These are phyloP conservation scores for Helleia helle DNA, from an alignment of 2,888 invertebrate genomes.

Conservation along the genomic window DNA sequence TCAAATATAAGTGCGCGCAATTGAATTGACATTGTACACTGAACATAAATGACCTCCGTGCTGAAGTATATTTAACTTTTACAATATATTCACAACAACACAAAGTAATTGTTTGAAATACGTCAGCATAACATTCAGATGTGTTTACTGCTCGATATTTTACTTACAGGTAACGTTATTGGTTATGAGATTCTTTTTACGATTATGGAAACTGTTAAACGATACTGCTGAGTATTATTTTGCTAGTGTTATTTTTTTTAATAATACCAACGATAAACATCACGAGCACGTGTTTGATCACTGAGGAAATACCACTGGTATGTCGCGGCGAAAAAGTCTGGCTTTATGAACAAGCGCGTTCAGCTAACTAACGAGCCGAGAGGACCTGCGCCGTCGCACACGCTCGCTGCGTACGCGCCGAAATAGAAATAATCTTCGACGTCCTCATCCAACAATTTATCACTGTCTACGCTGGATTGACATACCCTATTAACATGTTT, in stretches of 20 bases:
- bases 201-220: background rate
- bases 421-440: slow-evolving; percentile 52
- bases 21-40: slow-evolving; percentile 25
- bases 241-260: no score
- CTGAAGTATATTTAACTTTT: slow-evolving; percentile 24
- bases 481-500: slow-evolving; percentile 4
- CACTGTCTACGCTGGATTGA: slow-evolving; percentile 3
- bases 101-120: slow-evolving; percentile 4
- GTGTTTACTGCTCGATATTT: background rate
- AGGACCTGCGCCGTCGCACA: slow-evolving; percentile 36
- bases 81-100: slow-evolving; percentile 15
- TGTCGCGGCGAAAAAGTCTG: slow-evolving; percentile 20
- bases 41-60: slow-evolving; percentile 27
- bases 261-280: no score
- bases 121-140: slow-evolving; percentile 1
- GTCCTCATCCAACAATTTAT: slow-evolving; percentile 9
- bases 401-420: slow-evolving; percentile 47
- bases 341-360: slow-evolving; percentile 40
- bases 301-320: slow-evolving; percentile 6
- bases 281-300: slow-evolving; percentile 1
- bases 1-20: slow-evolving; percentile 13
- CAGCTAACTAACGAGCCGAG: slow-evolving; percentile 38
- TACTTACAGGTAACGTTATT: background rate
- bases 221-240: background rate
- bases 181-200: background rate